Evolutionary conservation across 2,888 invertebrate species (phyloP).

Genomic region (Mesoligia furuncula): DNA sequence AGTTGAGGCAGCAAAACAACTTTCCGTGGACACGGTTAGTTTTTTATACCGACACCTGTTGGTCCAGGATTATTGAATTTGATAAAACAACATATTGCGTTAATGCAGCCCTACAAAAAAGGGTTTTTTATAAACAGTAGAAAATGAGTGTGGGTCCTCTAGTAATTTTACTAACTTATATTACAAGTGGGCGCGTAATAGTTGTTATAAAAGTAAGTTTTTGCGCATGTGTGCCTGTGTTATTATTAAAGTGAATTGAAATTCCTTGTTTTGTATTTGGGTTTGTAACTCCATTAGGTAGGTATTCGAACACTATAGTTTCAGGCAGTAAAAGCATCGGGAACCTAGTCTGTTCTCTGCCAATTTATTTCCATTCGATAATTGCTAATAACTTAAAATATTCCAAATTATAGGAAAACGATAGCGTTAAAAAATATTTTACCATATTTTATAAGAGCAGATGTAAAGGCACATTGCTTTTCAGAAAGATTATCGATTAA

Average conservation of each 20-base stretch:
- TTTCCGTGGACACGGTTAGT: constrained; percentile 83
- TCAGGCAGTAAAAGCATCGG: neutral
- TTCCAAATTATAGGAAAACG: constrained; percentile 40
- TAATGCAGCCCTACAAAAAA: constrained; percentile 67
- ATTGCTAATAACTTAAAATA: constrained; percentile 23
- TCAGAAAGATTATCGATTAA: constrained; percentile 88
- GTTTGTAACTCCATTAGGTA: neutral
- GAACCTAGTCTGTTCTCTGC: neutral
- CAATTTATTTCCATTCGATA: neutral
- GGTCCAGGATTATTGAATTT: constrained; percentile 80
- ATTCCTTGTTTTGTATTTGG: constrained; percentile 7
- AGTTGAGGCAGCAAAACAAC: constrained; percentile 85
- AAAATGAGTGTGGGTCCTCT: constrained; percentile 51
- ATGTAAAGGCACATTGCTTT: constrained; percentile 86
- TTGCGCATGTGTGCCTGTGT: constrained; percentile 25
- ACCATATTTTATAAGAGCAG: constrained; percentile 79
- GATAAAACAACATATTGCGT: constrained; percentile 79
- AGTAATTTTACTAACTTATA: constrained; percentile 48
- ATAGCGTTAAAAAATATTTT: constrained; percentile 55
- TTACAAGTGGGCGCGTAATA: constrained; percentile 45
- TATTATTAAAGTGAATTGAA: constrained; percentile 19
- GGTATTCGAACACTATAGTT: neutral
- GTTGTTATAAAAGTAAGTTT: constrained; percentile 47
- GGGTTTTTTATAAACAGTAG: constrained; percentile 62
- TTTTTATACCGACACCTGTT: constrained; percentile 86